These are phyloP conservation scores for Nasonia giraulti DNA, from an alignment of 1,140 invertebrate genomes.

Conservation along the genomic window DNA sequence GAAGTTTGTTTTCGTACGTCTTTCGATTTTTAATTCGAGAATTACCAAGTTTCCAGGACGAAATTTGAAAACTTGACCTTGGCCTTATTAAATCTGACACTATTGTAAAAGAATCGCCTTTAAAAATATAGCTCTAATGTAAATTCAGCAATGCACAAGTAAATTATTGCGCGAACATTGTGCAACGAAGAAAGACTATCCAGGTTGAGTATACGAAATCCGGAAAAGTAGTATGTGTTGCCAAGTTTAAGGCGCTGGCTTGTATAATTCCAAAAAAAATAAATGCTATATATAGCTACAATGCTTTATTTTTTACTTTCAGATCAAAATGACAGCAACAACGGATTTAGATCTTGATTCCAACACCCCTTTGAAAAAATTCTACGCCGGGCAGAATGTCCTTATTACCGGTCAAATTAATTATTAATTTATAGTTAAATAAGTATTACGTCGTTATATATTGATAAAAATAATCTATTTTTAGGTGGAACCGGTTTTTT, in stretches of 20 bases:
- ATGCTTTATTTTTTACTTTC: slow-evolving; percentile 26
- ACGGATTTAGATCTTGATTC: slow-evolving; percentile 38
- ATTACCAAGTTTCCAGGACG: no score
- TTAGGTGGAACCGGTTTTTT: slow-evolving; percentile 79
- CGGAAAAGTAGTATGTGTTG: not conserved
- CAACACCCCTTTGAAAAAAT: slow-evolving; percentile 63
- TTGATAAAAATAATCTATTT: slow-evolving; percentile 25
- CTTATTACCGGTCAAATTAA: slow-evolving; percentile 70
- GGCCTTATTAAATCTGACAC: not conserved
- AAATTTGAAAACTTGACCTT: not conserved
- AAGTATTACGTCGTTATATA: not conserved
- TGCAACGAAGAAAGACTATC: not conserved
- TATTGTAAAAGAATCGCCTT: not conserved
- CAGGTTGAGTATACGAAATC: not conserved
- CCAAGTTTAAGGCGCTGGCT: not conserved
- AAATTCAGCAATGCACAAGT: no score
- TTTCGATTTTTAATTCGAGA: no score
- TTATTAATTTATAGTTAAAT: not conserved
- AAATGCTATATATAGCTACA: no score
- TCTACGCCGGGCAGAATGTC: slow-evolving; percentile 64
- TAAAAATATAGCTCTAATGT: not conserved
- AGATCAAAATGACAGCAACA: slow-evolving; percentile 58
- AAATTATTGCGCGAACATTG: not conserved
- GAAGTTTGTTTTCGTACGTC: no score
- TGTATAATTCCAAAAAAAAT: no score